A percentile compares a stretch with the other conserved stretches of the same genome.
Evolutionary conservation across 2,888 invertebrate species (phyloP).

Genomic region (Ophion obscuratus): DNA sequence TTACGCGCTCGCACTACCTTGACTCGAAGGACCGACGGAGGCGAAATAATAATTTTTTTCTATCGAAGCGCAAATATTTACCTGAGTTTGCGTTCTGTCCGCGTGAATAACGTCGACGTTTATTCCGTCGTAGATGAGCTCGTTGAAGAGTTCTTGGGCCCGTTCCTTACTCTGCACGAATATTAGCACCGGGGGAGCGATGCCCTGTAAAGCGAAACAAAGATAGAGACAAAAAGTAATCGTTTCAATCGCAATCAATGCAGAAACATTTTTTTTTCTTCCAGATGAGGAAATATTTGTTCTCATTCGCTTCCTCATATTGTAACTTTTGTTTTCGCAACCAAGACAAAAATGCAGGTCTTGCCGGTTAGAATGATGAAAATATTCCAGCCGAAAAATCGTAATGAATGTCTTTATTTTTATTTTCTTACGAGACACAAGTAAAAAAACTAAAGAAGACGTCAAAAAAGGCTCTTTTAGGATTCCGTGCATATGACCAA

Average conservation of each 20-base stretch:
- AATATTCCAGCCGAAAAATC: too few species aligned
- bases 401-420: too few species aligned
- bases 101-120: constrained; percentile 97
- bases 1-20: too few species aligned
- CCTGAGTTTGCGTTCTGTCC: constrained; percentile 94
- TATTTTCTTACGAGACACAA: too few species aligned
- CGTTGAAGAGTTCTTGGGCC: constrained; percentile 95
- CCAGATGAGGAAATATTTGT: not conserved
- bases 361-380: too few species aligned
- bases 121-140: constrained; percentile 95
- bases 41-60: not conserved
- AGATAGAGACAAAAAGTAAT: constrained; percentile 6
- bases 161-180: constrained; percentile 97
- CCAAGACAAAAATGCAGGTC: too few species aligned
- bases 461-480: too few species aligned
- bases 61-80: constrained; percentile 73
- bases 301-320: not conserved
- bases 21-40: not conserved
- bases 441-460: too few species aligned
- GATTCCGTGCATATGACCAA: too few species aligned
- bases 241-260: not conserved
- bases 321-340: too few species aligned
- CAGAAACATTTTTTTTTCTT: not conserved
- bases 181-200: constrained; percentile 95
- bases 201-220: constrained; percentile 85